phyloP scores from a whole-genome alignment of 2,113 vertebrate species.

The Oriolus oriolus region DNA sequence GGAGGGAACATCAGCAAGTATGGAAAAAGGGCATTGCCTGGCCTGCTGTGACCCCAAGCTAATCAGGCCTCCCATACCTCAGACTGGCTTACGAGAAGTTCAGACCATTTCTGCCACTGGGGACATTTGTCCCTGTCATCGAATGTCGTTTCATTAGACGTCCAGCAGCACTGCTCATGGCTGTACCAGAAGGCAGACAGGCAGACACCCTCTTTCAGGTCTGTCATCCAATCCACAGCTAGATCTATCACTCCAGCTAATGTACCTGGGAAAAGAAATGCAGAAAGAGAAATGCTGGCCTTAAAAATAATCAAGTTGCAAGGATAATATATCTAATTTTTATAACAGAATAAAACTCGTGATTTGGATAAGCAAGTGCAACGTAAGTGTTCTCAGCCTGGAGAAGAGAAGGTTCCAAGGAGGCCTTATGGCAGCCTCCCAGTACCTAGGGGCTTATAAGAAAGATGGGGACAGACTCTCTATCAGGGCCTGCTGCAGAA shows the following conservation, averaged over 20 bases:
- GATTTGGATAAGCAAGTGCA: neutral
- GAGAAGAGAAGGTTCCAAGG: neutral
- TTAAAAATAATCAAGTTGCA: neutral
- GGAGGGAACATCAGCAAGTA: neutral
- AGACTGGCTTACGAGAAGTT: slow-evolving; percentile 86
- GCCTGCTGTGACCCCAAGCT: neutral
- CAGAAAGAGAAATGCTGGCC: neutral
- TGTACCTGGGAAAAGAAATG: slow-evolving; percentile 75
- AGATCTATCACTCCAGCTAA: slow-evolving; percentile 95
- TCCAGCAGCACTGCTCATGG: slow-evolving; percentile 98
- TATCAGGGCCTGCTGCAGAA: neutral
- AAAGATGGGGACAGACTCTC: neutral
- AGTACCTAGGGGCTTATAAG: neutral
- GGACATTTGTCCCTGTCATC: slow-evolving; percentile 96
- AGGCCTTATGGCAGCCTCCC: neutral
- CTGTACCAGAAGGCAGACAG: slow-evolving; percentile 95
- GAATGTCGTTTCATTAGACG: slow-evolving; percentile 92
- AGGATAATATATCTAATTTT: neutral
- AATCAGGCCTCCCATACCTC: slow-evolving; percentile 73
- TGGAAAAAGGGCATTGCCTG: neutral
- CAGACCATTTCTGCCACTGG: slow-evolving; percentile 97
- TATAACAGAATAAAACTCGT: accelerated
- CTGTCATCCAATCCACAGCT: slow-evolving; percentile 98
- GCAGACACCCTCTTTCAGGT: slow-evolving; percentile 96
- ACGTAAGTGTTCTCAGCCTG: neutral